These are phyloP conservation scores for Neoascia interrupta DNA, from an alignment of 2,888 invertebrate genomes.

Conservation along the genomic window DNA sequence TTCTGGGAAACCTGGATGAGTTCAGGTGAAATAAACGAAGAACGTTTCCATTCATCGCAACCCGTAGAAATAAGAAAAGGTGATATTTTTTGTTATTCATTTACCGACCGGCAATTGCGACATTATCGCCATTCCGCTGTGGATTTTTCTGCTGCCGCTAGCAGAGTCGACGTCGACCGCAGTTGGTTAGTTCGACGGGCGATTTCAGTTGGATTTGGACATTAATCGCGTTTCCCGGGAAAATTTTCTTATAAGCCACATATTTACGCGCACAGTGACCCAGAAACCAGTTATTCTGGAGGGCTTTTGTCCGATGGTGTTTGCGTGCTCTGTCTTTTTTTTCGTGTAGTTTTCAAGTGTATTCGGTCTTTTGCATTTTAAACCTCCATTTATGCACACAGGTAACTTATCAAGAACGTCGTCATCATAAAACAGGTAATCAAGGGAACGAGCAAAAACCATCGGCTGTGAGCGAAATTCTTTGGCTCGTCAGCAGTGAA, in stretches of 20 bases:
- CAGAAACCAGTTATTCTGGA: slow-evolving; percentile 67
- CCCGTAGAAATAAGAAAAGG: slow-evolving; percentile 63
- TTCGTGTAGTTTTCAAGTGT: background rate
- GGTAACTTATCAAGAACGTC: slow-evolving; percentile 29
- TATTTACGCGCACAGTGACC: slow-evolving; percentile 67
- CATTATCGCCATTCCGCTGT: slow-evolving; percentile 15
- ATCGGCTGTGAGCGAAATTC: slow-evolving; percentile 24
- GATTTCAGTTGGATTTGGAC: slow-evolving; percentile 46
- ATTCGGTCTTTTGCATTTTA: slow-evolving; percentile 17
- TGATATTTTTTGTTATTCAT: slow-evolving; percentile 29
- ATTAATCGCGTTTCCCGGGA: slow-evolving; percentile 22
- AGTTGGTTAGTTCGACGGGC: slow-evolving; percentile 17
- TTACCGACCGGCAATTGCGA: slow-evolving; percentile 28
- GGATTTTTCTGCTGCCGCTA: slow-evolving; percentile 43
- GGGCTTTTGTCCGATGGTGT: slow-evolving; percentile 39
- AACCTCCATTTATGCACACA: slow-evolving; percentile 7
- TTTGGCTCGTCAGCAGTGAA: slow-evolving; percentile 12
- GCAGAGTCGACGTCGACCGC: slow-evolving; percentile 14
- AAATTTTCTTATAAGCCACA: slow-evolving; percentile 46
- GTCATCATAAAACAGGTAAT: slow-evolving; percentile 62
- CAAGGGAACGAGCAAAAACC: slow-evolving; percentile 15
- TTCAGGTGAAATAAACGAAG: slow-evolving; percentile 56
- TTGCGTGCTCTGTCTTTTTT: slow-evolving; percentile 37
- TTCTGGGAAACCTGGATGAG: slow-evolving; percentile 40
- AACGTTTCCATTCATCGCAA: slow-evolving; percentile 47